Base-by-base conservation (phyloP, 2,888 invertebrate genomes). In the Epinotia bilunana region DNA sequence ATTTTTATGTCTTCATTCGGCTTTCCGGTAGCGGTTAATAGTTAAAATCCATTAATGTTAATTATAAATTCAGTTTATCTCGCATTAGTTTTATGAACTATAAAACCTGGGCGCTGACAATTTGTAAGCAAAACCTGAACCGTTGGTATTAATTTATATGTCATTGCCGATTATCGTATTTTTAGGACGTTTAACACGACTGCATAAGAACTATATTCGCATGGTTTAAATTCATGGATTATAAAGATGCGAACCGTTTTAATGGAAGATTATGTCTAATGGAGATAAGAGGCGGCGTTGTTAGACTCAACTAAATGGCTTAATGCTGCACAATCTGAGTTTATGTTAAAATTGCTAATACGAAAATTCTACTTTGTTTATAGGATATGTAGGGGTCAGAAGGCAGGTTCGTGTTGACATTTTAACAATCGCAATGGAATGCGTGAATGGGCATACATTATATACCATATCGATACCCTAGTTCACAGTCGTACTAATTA, bases 11-110 rank as follows among this genome's bases (percentile, higher is more conserved):
- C 93, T 93, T 88, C 90, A 94, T 94, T 89, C 90, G 87, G 84
- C 87, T 88, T 92, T 92, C 92, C 93, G 92, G 93, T 93, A 93
- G 93, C 93, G 81, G 88, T 91, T 92, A 93, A 92, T 92, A 93
- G 93, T 92, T 90, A 87, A 85, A 87, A 88, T 85, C 90, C 92
- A 92, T 93, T 93, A 92, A 90, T 88, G 92, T 90, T 91, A 91
- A 93, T 93, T 93, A 92, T 91, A 90, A 86, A 92, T 91, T 90
- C 91, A 80, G 84, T 87, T 90, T 90, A 91, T 92, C 91, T 91
- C 87, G 82, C 89, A 90, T 93, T 92, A 90, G 88, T 91, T 92
- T 93, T 91, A 93, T 90, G 88, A 89, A 83, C 90, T 88, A 90
- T 92, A 88, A 91, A 90, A 83, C 80, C 77, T 84, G 85, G 82